Conservation (phyloP, 2,888 invertebrate genomes). For the Carterocephalus palaemon region DNA sequence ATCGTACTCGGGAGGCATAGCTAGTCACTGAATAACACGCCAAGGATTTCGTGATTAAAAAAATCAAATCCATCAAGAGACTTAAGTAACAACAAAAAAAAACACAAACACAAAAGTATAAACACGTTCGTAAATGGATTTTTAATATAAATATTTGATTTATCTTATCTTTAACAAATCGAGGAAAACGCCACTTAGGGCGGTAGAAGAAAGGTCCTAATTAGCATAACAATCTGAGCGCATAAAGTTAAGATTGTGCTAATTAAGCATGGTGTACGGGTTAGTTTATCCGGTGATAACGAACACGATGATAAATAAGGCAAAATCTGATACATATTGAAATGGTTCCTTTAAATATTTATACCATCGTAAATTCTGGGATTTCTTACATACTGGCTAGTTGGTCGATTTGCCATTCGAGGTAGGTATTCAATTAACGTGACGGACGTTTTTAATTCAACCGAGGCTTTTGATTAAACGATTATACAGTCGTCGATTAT, state of each 20-base stretch:
- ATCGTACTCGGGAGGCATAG: no score
- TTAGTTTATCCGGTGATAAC: slow-evolving; percentile 49
- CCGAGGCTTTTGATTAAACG: no score
- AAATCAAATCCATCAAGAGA: slow-evolving; percentile 8
- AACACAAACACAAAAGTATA: slow-evolving; percentile 24
- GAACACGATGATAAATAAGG: slow-evolving; percentile 47
- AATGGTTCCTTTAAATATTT: slow-evolving; percentile 35
- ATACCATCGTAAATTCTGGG: slow-evolving; percentile 25
- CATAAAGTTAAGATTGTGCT: slow-evolving; percentile 73
- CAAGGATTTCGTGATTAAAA: no score
- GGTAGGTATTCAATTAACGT: no score
- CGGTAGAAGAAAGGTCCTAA: slow-evolving; percentile 48
- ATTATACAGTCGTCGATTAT: no score
- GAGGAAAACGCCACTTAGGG: slow-evolving; percentile 67
- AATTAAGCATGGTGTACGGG: slow-evolving; percentile 63
- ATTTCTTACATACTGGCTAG: slow-evolving; percentile 4
- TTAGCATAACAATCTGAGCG: slow-evolving; percentile 73
- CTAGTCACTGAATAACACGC: no score
- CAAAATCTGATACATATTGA: slow-evolving; percentile 47
- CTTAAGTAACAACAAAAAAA: slow-evolving; percentile 26
- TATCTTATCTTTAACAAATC: slow-evolving; percentile 70
- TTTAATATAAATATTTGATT: slow-evolving; percentile 42
- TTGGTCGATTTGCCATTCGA: slow-evolving; percentile 1
- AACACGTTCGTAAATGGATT: slow-evolving; percentile 37
- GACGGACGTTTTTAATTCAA: no score